phyloP scores from a whole-genome alignment of 1,140 invertebrate genomes.

The Argopecten irradians region DNA sequence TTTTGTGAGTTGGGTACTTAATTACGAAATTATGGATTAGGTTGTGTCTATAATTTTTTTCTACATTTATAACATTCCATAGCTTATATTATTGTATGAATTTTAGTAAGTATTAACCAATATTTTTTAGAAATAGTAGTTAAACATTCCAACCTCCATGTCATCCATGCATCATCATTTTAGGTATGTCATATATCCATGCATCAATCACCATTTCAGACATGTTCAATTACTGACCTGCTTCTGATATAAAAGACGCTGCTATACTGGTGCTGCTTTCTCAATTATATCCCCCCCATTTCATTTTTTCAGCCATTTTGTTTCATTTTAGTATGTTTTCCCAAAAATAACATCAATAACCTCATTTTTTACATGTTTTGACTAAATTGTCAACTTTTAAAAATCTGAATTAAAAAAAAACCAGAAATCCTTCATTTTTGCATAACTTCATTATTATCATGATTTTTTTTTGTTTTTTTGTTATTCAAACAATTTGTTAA shows the following conservation, averaged over 20 bases:
- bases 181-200: too few species aligned
- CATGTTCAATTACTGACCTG: neutral
- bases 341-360: neutral
- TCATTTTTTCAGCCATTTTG: neutral
- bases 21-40: neutral
- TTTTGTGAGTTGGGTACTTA: neutral
- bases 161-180: too few species aligned
- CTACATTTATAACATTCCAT: neutral
- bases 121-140: neutral
- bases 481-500: conserved; percentile 18
- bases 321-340: too few species aligned
- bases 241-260: neutral
- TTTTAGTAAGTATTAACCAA: neutral
- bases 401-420: too few species aligned
- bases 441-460: neutral
- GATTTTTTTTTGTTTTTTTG: conserved; percentile 5
- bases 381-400: too few species aligned
- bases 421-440: neutral
- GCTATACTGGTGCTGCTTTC: conserved; percentile 7
- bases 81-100: neutral
- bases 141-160: neutral
- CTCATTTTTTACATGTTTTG: too few species aligned
- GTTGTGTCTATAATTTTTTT: neutral
- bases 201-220: neutral
- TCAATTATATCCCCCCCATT: neutral